These are phyloP conservation scores for Parascotia fuliginaria DNA, from an alignment of 2,888 invertebrate species.

Conservation along the genomic window DNA sequence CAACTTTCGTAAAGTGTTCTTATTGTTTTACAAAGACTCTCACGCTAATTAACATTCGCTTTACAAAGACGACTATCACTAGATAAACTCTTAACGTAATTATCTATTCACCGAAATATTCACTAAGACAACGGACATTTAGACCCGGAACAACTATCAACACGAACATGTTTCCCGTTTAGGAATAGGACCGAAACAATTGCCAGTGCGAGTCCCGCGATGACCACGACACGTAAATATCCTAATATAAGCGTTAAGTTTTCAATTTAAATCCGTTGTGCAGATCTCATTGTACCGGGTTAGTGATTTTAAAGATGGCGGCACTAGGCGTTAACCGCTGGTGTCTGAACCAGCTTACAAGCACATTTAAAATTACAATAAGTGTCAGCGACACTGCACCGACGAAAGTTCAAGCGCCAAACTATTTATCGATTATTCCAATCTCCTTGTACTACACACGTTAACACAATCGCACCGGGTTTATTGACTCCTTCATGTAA, in stretches of 20 bases:
- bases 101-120: too few relatives aligned
- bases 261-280: conserved; percentile 28
- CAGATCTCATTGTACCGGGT: conserved; percentile 25
- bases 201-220: too few relatives aligned
- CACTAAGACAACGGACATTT: too few relatives aligned
- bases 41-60: too few relatives aligned
- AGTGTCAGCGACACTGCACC: conserved; percentile 67
- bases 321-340: conserved; percentile 45
- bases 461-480: conserved; percentile 21
- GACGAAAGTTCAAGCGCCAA: conserved; percentile 74
- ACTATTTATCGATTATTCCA: conserved; percentile 70
- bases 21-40: too few relatives aligned
- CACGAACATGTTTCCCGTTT: too few relatives aligned
- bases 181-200: too few relatives aligned
- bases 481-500: conserved; percentile 31
- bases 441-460: conserved; percentile 56
- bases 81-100: too few relatives aligned
- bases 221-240: conserved; percentile 8
- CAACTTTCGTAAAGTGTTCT: too few relatives aligned
- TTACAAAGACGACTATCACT: too few relatives aligned
- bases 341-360: conserved; percentile 56
- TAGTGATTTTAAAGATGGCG: conserved; percentile 47
- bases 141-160: too few relatives aligned
- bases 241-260: conserved; percentile 18
- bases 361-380: conserved; percentile 82